phyloP scores from a whole-genome alignment of 2,888 invertebrate genomes.

The Alloplasta piceator region DNA sequence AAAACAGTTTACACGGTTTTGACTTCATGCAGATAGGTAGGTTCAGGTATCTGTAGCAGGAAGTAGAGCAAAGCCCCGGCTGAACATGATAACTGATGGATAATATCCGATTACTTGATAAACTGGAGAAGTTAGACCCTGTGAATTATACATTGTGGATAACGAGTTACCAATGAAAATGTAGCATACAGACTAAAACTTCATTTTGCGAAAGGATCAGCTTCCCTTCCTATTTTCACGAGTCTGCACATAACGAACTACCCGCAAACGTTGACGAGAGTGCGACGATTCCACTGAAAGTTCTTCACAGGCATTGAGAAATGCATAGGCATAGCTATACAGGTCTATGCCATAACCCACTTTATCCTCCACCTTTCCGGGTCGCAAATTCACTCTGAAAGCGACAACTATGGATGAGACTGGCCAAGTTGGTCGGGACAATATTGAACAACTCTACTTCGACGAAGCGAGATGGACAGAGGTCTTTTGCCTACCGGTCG shows the following conservation, averaged over 20 bases:
- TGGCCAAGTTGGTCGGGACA: slow-evolving; percentile 21
- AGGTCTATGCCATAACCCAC: background rate
- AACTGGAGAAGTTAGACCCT: background rate
- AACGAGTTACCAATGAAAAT: background rate
- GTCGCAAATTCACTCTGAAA: slow-evolving; percentile 16
- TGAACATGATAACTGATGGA: too few species aligned
- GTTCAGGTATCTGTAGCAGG: too few species aligned
- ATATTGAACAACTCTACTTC: background rate
- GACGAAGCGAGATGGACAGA: background rate
- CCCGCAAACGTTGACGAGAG: background rate
- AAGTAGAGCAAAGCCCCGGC: too few species aligned
- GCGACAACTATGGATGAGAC: slow-evolving; percentile 5
- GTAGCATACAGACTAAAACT: background rate
- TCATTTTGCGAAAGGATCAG: background rate
- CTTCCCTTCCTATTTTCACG: background rate
- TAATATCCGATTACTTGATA: background rate
- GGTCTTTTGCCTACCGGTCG: background rate
- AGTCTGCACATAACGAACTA: background rate
- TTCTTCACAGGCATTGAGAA: background rate
- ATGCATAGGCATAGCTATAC: background rate
- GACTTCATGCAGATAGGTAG: too few species aligned
- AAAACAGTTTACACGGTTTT: too few species aligned
- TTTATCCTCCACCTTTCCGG: slow-evolving; percentile 3
- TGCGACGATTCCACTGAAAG: background rate
- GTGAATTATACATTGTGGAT: background rate